phyloP scores from a whole-genome alignment of 2,888 invertebrate genomes.

The Vesta saturnalis region DNA sequence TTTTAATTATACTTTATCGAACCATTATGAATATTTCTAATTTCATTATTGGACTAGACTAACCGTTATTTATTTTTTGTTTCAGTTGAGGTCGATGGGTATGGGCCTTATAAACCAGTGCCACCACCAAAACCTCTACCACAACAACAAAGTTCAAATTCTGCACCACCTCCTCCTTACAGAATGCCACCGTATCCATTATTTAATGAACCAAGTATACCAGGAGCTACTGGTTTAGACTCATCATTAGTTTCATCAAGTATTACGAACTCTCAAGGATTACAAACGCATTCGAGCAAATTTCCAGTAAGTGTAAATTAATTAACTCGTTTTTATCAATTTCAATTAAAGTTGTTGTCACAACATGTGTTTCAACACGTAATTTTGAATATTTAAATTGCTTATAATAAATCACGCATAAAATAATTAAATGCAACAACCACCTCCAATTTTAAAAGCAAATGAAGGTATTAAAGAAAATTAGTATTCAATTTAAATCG shows the following conservation, averaged over 20 bases:
- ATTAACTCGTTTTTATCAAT: not conserved
- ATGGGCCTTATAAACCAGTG: slow-evolving; percentile 69
- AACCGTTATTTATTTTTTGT: slow-evolving; percentile 42
- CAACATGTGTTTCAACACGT: not conserved
- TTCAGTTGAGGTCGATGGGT: slow-evolving; percentile 66
- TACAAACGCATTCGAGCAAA: slow-evolving; percentile 82
- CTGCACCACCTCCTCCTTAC: slow-evolving; percentile 66
- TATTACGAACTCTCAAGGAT: slow-evolving; percentile 61
- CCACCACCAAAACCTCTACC: slow-evolving; percentile 70
- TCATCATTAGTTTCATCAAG: slow-evolving; percentile 60
- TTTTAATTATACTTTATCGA: no score
- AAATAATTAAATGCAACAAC: no score
- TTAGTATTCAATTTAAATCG: not conserved
- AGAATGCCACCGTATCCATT: slow-evolving; percentile 76
- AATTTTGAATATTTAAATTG: no score
- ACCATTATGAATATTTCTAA: no score
- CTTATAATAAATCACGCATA: no score
- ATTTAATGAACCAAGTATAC: slow-evolving; percentile 68
- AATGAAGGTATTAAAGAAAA: not conserved
- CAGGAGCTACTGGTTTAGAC: slow-evolving; percentile 63
- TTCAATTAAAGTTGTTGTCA: not conserved
- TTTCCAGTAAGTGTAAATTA: slow-evolving; percentile 73
- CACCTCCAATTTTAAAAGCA: no score
- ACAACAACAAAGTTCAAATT: slow-evolving; percentile 51
- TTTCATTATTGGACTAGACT: no score